Percentiles rank a stretch among this genome's conserved stretches.
These are phyloP conservation scores for Crypturellus undulatus DNA, from an alignment of 2,113 vertebrate species.

Conservation along the genomic window DNA sequence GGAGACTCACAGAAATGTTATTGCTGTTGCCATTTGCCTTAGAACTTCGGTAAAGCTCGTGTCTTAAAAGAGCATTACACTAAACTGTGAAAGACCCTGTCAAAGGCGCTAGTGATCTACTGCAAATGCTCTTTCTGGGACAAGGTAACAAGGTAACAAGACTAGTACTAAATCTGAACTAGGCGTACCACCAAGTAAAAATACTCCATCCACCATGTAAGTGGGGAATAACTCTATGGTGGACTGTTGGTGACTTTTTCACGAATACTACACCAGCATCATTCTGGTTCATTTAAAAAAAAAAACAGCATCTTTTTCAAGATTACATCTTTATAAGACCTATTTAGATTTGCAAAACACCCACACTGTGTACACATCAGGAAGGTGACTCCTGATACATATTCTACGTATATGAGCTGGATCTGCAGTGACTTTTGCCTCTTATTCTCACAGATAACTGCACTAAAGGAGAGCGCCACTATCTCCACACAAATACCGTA, in stretches of 20 bases:
- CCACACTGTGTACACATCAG: background rate
- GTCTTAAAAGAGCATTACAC: background rate
- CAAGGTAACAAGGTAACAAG: background rate
- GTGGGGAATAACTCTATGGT: background rate
- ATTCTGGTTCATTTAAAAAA: background rate
- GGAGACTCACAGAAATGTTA: background rate
- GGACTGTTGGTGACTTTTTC: background rate
- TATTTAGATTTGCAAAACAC: background rate
- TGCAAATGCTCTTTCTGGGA: conserved; percentile 4
- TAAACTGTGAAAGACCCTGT: background rate
- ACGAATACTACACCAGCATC: background rate
- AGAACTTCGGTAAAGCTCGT: background rate
- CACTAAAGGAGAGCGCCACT: background rate
- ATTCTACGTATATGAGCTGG: background rate
- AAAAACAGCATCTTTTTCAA: conserved; percentile 33
- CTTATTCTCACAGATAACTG: background rate
- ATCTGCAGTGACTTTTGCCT: conserved; percentile 7
- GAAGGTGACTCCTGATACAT: background rate
- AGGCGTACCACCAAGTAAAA: background rate
- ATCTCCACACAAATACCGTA: background rate
- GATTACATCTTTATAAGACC: conserved; percentile 25
- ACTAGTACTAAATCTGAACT: background rate
- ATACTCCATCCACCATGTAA: background rate
- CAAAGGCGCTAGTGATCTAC: background rate
- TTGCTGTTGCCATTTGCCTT: background rate